These are phyloP conservation scores for Acleris cristana DNA, from an alignment of 2,888 invertebrate genomes.

Conservation along the genomic window DNA sequence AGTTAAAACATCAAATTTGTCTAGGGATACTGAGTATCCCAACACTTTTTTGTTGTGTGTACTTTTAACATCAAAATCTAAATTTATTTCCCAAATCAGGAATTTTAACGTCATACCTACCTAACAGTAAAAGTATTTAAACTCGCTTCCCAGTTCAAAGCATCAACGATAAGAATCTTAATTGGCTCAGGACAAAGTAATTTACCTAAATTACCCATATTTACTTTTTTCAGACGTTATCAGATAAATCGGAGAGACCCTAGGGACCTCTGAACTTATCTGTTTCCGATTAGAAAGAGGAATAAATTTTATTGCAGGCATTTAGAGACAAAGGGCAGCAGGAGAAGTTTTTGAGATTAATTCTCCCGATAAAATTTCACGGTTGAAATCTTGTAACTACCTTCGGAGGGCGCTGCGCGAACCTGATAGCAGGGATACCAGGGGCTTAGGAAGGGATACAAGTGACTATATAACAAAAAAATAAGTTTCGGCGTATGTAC, in stretches of 20 bases:
- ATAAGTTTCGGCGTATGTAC: too few species aligned
- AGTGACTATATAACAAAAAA: neutral
- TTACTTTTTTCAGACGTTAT: conserved; percentile 36
- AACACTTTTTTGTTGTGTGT: too few species aligned
- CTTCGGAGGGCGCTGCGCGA: conserved; percentile 58
- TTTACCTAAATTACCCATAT: conserved; percentile 43
- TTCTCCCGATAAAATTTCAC: conserved; percentile 81
- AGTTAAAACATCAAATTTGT: too few species aligned
- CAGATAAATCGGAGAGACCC: conserved; percentile 48
- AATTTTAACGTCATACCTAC: neutral
- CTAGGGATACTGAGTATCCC: too few species aligned
- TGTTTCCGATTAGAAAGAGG: conserved; percentile 68
- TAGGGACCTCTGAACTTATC: conserved; percentile 62
- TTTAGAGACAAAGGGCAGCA: conserved; percentile 68
- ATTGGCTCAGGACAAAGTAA: conserved; percentile 12
- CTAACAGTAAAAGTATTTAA: neutral
- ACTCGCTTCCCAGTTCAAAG: neutral
- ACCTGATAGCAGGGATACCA: conserved; percentile 59
- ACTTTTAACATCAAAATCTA: too few species aligned
- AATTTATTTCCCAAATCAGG: too few species aligned
- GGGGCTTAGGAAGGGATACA: conserved; percentile 51
- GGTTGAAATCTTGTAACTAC: conserved; percentile 70
- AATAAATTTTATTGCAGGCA: conserved; percentile 74
- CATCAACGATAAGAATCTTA: conserved; percentile 24
- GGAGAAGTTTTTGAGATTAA: conserved; percentile 78